Conservation (phyloP, 2,888 invertebrate genomes). For the Phlogophora meticulosa region DNA sequence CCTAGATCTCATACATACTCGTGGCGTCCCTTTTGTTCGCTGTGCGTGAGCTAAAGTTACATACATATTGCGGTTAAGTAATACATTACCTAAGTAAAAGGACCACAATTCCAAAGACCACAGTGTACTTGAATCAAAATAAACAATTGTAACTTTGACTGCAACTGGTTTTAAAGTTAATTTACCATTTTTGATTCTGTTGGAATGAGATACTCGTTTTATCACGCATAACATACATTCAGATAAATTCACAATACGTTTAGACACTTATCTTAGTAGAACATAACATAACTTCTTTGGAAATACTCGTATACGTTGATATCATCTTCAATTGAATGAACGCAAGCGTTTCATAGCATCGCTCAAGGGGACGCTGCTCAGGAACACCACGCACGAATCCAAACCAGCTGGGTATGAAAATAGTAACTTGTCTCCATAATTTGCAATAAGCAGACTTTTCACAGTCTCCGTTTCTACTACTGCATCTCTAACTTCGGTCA, state of each 20-base stretch:
- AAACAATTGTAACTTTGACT: too few species aligned
- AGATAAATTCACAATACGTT: not conserved
- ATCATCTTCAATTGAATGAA: slow-evolving; percentile 1
- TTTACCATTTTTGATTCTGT: too few species aligned
- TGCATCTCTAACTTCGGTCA: slow-evolving; percentile 32
- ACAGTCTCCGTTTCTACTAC: slow-evolving; percentile 25
- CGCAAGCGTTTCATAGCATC: slow-evolving; percentile 37
- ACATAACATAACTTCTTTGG: not conserved
- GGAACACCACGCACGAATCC: slow-evolving; percentile 38
- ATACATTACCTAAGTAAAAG: too few species aligned
- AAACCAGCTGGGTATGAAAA: slow-evolving; percentile 36
- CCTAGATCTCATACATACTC: slow-evolving; percentile 37
- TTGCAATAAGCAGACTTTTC: slow-evolving; percentile 25
- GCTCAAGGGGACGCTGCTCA: slow-evolving; percentile 31
- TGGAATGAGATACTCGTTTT: not conserved
- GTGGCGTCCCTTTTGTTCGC: slow-evolving; percentile 7
- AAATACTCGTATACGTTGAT: not conserved
- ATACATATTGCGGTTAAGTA: slow-evolving; percentile 7
- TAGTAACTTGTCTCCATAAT: slow-evolving; percentile 34
- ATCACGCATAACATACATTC: not conserved
- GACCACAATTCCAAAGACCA: too few species aligned
- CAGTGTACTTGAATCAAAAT: too few species aligned
- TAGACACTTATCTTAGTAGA: slow-evolving; percentile 10
- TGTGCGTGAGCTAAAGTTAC: slow-evolving; percentile 21
- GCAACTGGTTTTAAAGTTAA: too few species aligned